A percentile compares a stretch with the other conserved stretches of the same genome.
Conservation (phyloP, 1,140 invertebrate genomes). For the Gonioctena quinquepunctata region DNA sequence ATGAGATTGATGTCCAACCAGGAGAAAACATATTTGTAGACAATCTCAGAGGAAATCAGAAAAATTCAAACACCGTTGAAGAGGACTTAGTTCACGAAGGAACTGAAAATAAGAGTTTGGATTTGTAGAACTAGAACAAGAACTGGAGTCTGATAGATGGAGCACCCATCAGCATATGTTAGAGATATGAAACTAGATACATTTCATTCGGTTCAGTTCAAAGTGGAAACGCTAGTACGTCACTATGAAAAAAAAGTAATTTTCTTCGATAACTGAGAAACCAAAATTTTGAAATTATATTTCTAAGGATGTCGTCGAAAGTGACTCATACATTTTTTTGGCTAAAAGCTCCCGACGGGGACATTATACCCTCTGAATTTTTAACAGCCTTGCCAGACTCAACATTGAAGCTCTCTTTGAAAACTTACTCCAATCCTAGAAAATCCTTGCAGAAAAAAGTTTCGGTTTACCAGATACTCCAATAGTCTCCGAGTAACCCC, state of each 20-base stretch:
- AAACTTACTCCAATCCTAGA: slow-evolving; percentile 37
- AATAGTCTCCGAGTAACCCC: slow-evolving; percentile 29
- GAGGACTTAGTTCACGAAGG: too few species aligned
- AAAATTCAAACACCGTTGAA: too few species aligned
- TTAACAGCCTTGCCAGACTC: too few species aligned
- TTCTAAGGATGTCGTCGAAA: slow-evolving; percentile 5
- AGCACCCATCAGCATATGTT: slow-evolving; percentile 18
- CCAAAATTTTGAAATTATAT: slow-evolving; percentile 14
- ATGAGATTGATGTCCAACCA: too few species aligned
- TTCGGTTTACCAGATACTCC: slow-evolving; percentile 41
- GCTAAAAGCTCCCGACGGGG: too few species aligned
- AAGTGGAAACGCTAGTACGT: slow-evolving; percentile 12
- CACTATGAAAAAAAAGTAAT: slow-evolving; percentile 10
- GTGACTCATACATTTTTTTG: too few species aligned
- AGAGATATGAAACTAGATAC: slow-evolving; percentile 10
- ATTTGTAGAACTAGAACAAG: slow-evolving; percentile 8
- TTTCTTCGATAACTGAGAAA: slow-evolving; percentile 13
- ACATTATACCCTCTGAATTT: too few species aligned
- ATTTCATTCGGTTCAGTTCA: slow-evolving; percentile 12
- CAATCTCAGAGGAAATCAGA: too few species aligned
- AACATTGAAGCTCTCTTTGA: too few species aligned
- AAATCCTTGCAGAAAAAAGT: slow-evolving; percentile 34
- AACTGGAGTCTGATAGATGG: slow-evolving; percentile 15
- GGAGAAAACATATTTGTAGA: too few species aligned
- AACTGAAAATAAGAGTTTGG: background rate